Base-by-base conservation (phyloP, 53 echinoderm and acorn worm species). In the Zoroaster sp. region DNA sequence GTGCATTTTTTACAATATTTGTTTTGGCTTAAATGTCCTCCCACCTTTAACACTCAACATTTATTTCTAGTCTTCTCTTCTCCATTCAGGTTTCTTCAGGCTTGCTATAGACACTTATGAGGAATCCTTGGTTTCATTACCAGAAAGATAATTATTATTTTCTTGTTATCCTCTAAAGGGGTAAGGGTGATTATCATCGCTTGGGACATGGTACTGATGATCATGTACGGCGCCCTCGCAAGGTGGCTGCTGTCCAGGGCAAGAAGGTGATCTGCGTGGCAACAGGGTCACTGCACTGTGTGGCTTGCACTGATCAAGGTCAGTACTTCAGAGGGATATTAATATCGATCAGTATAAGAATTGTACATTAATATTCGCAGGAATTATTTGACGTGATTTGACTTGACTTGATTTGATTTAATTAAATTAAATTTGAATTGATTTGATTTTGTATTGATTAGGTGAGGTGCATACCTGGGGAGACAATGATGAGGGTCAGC, bases 381-480 rank as follows among this genome's bases (percentile, higher is more conserved):
- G 31, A 7, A 18, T 35, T 4, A 37, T 45, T 51, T 35, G 17
- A 77, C n/a, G 18, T 31, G 8, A 49, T 77, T 77, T 30, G 12
- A 51, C 52, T 46, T 30, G 45, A 79, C 28, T 59, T 28, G 20
- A 63, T 54, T 79, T 38, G 21, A 73, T 21, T 15, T 20, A 73
- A 17, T 6, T 18, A 0, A 43, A 5, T 44, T 75, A 10, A 10
- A 46, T 13, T 11, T 75, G 30, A 5, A 10, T 17, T 0, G 36
- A 33, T 74, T 20, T 10, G 5, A 8, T 7, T 54, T 20, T 47
- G 49, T 74, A 6, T 41, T 0, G 25, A 88, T 11, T 53, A 97
- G 97, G 97, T 75, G 97, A 97, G 72, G 97, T 97, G 32, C 94
- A 90, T 87, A 95, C 97, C 0, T 97, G 97, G 97, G 97, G 97